Evolutionary conservation across 92 coral and sea anemone species (phyloP).

Genomic region (Phymanthus crucifer): DNA sequence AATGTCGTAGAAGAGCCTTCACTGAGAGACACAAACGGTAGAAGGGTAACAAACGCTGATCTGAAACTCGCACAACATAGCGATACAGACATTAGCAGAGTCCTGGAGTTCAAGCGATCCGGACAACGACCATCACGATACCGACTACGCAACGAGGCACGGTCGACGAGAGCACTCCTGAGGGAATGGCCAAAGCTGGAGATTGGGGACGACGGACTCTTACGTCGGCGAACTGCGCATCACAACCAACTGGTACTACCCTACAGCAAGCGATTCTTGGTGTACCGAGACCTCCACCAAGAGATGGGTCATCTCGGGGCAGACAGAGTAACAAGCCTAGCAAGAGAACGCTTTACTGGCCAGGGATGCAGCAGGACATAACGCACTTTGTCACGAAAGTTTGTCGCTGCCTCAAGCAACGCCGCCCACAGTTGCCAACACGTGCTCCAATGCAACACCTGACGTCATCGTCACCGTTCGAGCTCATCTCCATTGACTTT

Average conservation of each 20-base stretch:
- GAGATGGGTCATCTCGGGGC: constrained; percentile 43
- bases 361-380: not conserved
- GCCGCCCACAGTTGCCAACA: not conserved
- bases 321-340: constrained; percentile 28
- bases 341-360: constrained; percentile 37
- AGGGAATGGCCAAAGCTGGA: constrained; percentile 48
- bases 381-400: constrained; percentile 9
- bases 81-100: constrained; percentile 26
- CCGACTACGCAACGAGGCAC: constrained; percentile 1
- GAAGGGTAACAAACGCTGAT: not conserved
- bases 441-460: not conserved
- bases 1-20: not conserved
- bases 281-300: constrained; percentile 38
- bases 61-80: constrained; percentile 16
- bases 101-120: constrained; percentile 1
- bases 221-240: not conserved
- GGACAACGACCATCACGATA: constrained; percentile 25
- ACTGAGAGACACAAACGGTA: not conserved
- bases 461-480: constrained; percentile 1
- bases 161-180: constrained; percentile 11
- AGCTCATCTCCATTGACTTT: not conserved
- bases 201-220: constrained; percentile 34
- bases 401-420: constrained; percentile 4
- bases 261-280: constrained; percentile 15
- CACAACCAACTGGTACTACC: constrained; percentile 29